phyloP scores from a whole-genome alignment of 2,113 vertebrate species.

The Gila orcuttii region DNA sequence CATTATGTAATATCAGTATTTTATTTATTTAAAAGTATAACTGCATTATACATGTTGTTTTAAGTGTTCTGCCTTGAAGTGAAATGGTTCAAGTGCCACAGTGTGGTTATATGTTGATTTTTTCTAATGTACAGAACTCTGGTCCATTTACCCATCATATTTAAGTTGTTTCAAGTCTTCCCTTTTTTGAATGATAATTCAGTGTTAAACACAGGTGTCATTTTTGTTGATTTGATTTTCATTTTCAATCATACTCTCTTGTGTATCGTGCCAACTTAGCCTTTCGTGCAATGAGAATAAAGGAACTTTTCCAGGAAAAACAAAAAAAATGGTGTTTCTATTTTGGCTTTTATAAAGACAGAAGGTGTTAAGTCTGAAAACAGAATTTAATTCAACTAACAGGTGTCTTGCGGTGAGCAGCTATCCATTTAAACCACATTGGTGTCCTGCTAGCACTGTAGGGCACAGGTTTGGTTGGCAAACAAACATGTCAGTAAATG shows the following conservation, averaged over 20 bases:
- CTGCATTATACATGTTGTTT: not conserved
- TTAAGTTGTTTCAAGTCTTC: not conserved
- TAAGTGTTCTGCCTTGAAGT: slow-evolving; percentile 7
- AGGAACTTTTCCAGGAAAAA: not conserved
- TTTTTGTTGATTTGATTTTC: not conserved
- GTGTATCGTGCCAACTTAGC: slow-evolving; percentile 8
- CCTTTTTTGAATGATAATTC: not conserved
- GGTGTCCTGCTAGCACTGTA: slow-evolving; percentile 13
- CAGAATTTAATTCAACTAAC: slow-evolving; percentile 19
- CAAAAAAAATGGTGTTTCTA: not conserved
- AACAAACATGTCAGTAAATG: not conserved
- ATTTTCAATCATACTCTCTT: not conserved
- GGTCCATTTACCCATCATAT: not conserved
- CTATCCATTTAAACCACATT: not conserved
- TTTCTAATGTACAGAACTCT: slow-evolving; percentile 6
- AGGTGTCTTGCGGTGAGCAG: not conserved
- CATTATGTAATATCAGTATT: slow-evolving; percentile 37
- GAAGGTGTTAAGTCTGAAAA: not conserved
- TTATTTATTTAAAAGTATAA: slow-evolving; percentile 37
- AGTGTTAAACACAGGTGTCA: not conserved
- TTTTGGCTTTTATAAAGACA: not conserved
- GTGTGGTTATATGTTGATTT: not conserved
- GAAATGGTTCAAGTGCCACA: slow-evolving; percentile 18
- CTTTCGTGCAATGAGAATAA: slow-evolving; percentile 25
- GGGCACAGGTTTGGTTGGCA: not conserved